Evolutionary conservation across 2,113 vertebrate genomes (phyloP).

Genomic region (Todiramphus saurophagus): DNA sequence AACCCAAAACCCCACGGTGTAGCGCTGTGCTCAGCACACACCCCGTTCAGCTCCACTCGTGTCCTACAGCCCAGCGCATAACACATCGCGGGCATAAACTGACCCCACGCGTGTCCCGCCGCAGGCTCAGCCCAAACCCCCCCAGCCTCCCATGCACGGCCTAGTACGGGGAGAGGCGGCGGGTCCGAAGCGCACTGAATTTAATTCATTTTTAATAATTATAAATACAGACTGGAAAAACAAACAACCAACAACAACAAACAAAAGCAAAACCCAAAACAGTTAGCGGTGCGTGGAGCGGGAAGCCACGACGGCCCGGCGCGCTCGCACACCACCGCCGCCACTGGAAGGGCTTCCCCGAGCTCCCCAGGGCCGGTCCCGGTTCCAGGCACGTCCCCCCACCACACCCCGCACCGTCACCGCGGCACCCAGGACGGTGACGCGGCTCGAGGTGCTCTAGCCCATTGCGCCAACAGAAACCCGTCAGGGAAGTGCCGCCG

Average conservation of each 20-base stretch:
- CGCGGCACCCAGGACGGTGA: too few relatives aligned
- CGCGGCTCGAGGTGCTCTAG: rapidly evolving
- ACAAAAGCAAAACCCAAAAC: not conserved
- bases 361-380: not conserved
- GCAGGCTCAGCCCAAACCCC: rapidly evolving
- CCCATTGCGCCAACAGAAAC: rapidly evolving
- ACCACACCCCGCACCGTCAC: too few relatives aligned
- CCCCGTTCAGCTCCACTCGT: not conserved
- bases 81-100: rapidly evolving
- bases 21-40: rapidly evolving
- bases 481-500: rapidly evolving
- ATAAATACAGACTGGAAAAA: rapidly evolving
- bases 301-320: rapidly evolving
- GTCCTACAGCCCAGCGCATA: not conserved
- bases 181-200: rapidly evolving
- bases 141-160: rapidly evolving
- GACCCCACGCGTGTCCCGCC: rapidly evolving
- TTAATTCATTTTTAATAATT: not conserved
- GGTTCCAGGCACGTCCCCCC: too few relatives aligned
- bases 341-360: too few relatives aligned
- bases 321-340: not conserved
- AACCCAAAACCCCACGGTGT: rapidly evolving
- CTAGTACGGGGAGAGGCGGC: not conserved
- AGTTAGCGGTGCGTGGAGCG: rapidly evolving
- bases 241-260: too few relatives aligned